Base-by-base conservation (phyloP, 1,140 invertebrate species). In the Coptotermes formosanus region DNA sequence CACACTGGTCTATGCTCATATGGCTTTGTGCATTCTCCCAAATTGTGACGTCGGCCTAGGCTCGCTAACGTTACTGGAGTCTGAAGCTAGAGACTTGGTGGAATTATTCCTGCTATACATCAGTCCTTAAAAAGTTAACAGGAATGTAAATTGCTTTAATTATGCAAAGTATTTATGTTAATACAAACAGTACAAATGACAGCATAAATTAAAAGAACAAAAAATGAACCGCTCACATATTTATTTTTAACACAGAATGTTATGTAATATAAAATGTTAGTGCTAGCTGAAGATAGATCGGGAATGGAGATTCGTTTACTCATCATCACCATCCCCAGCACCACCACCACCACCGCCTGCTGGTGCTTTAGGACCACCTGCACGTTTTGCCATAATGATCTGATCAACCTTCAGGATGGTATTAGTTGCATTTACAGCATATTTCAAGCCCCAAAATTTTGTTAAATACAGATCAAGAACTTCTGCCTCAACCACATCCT, bases 301-400 rank as follows among this genome's bases (percentile, higher is more conserved):
- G 52, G 64, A 64, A 75, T 38, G 38, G 64, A 75, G 6, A 30
- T n/a, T 8, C 64, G 55, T 75, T 75, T 30, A 75, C 0, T 75
- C 25, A 30, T 75, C 64, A 85, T 96, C 95, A 75, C n/a, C 64
- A 85, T 96, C 95, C 89, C 96, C 95, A 90, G 97, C 96, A 87
- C 94, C 94, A 82, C 93, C 92, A 69, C 92, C 92, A 82, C 93
- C 92, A 69, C 92, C 92, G 83, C 89, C 88, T 85, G 92, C 90
- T 90, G 94, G 94, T 1, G 96, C 93, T 92, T 99, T 98, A 2
- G 98, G 98, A 84, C 98, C 98, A 86, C 98, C 98, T 32, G 98
- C 98, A 89, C 96, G 94, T 91, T 99, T 99, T 2, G 98, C 97
- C 97, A 99, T 99, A 86, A 99, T 99, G 87, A 99, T 99, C 92